Evolutionary conservation across 2,888 invertebrate genomes (phyloP), one percentile per base, ranked within the genome.

Genomic region (Chymomyza procnemis): DNA sequence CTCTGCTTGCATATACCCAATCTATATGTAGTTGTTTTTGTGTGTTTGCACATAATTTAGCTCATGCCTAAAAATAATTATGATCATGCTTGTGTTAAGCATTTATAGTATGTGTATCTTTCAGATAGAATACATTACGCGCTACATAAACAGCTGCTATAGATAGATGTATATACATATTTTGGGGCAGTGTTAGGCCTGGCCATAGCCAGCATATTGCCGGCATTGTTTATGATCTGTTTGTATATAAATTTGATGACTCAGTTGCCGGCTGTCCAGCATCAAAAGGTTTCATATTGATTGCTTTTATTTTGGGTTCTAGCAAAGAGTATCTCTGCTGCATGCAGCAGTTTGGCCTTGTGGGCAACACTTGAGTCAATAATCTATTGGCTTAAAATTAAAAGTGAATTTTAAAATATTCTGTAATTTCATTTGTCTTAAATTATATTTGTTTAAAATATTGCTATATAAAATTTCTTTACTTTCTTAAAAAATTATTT

Each of bases 31-130:
- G 55, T 55, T 55, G 21, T 22, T 55, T 55, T 55, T 55, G 26
- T 26, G 12, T 56, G 26, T 52, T 54, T 22, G 21, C 41, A 60
- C 50, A 55, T 26, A 46, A 21, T 73, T 72, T 69, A 63, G 79
- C 69, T 87, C 85, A 82, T 71, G 61, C 66, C 82, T 79, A 85
- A 80, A 87, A 82, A 87, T 85, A 87, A 54, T 55, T 34, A 50
- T 52, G 58, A 58, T 64, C 18, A 50, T 60, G 75, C 69, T 56
- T 65, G 71, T 71, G 82, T 61, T 50, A 19, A 50, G 50, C 50
- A 50, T 19, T 50, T 50, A 48, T 61, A 61, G 54, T 61, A 18
- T 34, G 63, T 22, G 65, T 70, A 79, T 70, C 79, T 73, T 56
- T 57, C 52, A 41, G 70, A 78, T n/a, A n/a, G n/a, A n/a, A n/a